Conservation (phyloP, 2,113 vertebrate species). For the Pluvialis apricaria region DNA sequence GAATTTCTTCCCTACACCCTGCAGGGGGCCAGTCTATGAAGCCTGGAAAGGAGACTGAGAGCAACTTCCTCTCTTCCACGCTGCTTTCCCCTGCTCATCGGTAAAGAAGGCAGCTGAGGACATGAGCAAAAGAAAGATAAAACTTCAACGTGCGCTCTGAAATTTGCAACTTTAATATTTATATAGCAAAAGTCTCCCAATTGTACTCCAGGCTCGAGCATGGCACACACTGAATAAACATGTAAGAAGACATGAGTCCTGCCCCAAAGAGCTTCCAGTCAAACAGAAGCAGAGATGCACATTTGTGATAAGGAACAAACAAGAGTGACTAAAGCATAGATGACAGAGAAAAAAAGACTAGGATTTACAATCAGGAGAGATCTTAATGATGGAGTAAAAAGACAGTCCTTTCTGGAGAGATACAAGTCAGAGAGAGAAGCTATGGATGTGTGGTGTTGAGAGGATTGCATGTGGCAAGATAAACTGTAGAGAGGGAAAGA, state of each 20-base stretch:
- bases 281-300: background rate
- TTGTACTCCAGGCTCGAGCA: background rate
- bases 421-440: background rate
- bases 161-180: background rate
- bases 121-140: background rate
- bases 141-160: background rate
- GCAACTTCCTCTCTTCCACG: background rate
- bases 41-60: background rate
- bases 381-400: background rate
- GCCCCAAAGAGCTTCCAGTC: background rate
- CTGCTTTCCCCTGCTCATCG: background rate
- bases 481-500: background rate
- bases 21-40: constrained; percentile 39
- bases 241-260: background rate
- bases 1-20: constrained; percentile 40
- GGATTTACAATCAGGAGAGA: background rate
- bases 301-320: background rate
- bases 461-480: background rate
- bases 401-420: background rate
- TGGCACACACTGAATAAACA: background rate
- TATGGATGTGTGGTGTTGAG: background rate
- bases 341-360: background rate
- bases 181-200: background rate
- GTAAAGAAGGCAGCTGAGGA: constrained; percentile 38
- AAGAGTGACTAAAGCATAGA: background rate